phyloP scores from a whole-genome alignment of 2,888 invertebrate genomes.

The Caenorhabditis drosophilae region DNA sequence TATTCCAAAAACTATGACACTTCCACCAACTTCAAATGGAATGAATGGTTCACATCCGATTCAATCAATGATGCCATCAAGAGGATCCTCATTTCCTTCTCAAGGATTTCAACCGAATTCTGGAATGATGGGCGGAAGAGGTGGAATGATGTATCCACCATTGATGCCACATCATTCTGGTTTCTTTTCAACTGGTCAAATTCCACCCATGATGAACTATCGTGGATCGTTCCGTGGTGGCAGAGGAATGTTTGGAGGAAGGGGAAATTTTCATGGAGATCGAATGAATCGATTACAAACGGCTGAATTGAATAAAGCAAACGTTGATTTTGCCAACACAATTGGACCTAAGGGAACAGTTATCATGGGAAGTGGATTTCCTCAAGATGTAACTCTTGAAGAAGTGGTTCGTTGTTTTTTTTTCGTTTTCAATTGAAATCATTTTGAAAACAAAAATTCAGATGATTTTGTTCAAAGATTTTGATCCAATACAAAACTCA shows the following conservation, averaged over 20 bases:
- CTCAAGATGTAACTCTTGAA: slow-evolving; percentile 32
- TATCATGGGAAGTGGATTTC: slow-evolving; percentile 42
- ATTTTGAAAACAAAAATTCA: slow-evolving; percentile 3
- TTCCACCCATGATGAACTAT: too few species aligned
- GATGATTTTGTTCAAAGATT: slow-evolving; percentile 40
- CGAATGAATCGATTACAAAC: not conserved
- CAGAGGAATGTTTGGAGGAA: not conserved
- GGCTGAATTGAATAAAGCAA: too few species aligned
- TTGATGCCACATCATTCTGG: not conserved
- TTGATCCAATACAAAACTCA: slow-evolving; percentile 35
- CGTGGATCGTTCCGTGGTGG: too few species aligned
- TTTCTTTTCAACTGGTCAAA: too few species aligned
- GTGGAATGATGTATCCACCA: not conserved
- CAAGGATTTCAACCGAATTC: not conserved
- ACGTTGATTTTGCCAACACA: slow-evolving; percentile 18
- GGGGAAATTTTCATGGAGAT: not conserved
- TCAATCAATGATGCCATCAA: slow-evolving; percentile 9
- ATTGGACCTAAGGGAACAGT: slow-evolving; percentile 42
- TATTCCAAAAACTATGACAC: slow-evolving; percentile 1
- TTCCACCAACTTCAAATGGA: not conserved
- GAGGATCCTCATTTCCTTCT: slow-evolving; percentile 7
- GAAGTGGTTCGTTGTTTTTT: slow-evolving; percentile 26
- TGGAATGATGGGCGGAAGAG: slow-evolving; percentile 5
- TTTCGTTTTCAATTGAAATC: not conserved
- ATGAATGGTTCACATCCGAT: slow-evolving; percentile 10